These are phyloP conservation scores for Drosophila nigromelanica DNA, from an alignment of 1,140 invertebrate species.

Conservation along the genomic window DNA sequence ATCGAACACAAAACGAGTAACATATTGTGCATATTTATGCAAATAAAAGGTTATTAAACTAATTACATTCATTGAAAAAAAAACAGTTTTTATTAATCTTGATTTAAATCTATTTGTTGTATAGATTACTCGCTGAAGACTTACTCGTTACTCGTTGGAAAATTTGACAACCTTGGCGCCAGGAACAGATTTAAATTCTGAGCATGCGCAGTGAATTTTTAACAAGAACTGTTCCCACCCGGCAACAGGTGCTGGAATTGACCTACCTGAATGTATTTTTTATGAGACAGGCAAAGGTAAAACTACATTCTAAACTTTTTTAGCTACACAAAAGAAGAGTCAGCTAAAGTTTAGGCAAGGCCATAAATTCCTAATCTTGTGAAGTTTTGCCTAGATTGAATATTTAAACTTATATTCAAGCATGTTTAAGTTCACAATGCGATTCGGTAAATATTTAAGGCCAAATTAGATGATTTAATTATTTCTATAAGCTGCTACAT, in stretches of 20 bases:
- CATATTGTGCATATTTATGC: slow-evolving; percentile 72
- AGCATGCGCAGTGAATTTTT: slow-evolving; percentile 9
- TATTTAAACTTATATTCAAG: slow-evolving; percentile 4
- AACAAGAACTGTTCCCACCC: slow-evolving; percentile 40
- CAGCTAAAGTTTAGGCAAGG: background rate
- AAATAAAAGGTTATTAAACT: slow-evolving; percentile 74
- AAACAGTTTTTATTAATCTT: too few species aligned
- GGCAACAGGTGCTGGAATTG: slow-evolving; percentile 60
- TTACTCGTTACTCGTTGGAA: slow-evolving; percentile 4
- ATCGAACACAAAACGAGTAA: slow-evolving; percentile 57
- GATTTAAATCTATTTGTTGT: background rate
- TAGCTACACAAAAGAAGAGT: slow-evolving; percentile 4
- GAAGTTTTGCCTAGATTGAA: slow-evolving; percentile 11
- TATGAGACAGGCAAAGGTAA: slow-evolving; percentile 41
- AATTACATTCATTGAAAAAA: slow-evolving; percentile 30
- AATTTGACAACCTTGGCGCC: slow-evolving; percentile 12
- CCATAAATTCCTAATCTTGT: slow-evolving; percentile 10
- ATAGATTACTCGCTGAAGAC: background rate
- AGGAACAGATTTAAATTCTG: slow-evolving; percentile 15
- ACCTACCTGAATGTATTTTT: slow-evolving; percentile 70
- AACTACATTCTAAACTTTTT: background rate
- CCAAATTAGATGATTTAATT: slow-evolving; percentile 3
- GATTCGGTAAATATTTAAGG: slow-evolving; percentile 11
- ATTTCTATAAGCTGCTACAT: background rate
- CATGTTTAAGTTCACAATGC: background rate